Conservation (phyloP, 2,797 vertebrate species). For the Cuniculus paca region DNA sequence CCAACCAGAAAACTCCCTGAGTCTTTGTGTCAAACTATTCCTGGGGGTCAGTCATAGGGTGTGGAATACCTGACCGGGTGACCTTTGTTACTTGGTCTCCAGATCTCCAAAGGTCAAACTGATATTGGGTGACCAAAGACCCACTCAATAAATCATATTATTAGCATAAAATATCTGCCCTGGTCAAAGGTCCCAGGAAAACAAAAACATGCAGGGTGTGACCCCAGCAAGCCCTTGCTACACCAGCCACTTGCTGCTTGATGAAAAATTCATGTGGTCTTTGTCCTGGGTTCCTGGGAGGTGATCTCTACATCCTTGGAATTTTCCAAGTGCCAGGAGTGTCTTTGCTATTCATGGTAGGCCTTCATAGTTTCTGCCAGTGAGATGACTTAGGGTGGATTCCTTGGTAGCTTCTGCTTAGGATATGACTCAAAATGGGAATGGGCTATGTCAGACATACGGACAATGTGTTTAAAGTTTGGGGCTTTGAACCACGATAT, state of each 20-base stretch:
- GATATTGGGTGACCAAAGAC: not conserved
- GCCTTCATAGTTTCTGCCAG: not conserved
- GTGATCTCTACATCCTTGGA: not conserved
- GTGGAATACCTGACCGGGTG: fast-evolving
- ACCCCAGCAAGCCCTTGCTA: not conserved
- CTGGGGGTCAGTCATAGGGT: too few relatives aligned
- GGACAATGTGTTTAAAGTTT: not conserved
- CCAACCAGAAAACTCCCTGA: not conserved
- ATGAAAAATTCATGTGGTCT: not conserved
- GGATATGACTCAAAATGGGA: too few relatives aligned
- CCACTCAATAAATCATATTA: not conserved
- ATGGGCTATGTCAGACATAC: not conserved
- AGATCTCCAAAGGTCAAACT: not conserved
- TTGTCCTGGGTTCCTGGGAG: not conserved
- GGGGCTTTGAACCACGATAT: not conserved
- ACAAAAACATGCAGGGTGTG: not conserved
- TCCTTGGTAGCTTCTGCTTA: not conserved
- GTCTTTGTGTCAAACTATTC: not conserved
- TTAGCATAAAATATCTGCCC: not conserved
- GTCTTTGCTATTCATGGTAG: not conserved
- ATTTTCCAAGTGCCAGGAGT: not conserved
- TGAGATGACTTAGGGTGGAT: not conserved
- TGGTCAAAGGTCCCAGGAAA: not conserved
- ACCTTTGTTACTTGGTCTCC: not conserved
- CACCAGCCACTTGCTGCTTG: not conserved